Evolutionary conservation across 2,888 invertebrate genomes (phyloP).

Genomic region (Anthophora plumipes): DNA sequence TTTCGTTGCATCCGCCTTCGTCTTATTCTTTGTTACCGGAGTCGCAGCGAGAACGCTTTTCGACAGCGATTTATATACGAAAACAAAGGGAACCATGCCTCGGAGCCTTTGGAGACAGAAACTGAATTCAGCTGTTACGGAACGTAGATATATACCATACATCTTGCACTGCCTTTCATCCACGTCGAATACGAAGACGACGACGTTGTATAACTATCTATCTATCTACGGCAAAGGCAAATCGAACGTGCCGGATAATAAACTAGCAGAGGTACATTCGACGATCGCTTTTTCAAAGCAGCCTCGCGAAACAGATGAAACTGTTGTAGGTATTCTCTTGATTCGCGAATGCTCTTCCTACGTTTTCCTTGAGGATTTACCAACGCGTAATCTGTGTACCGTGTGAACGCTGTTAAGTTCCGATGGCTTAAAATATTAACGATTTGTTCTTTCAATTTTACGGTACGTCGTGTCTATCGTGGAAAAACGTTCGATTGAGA

Average conservation of each 20-base stretch:
- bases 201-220: conserved; percentile 1
- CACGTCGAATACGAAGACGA: background rate
- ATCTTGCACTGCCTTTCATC: conserved; percentile 24
- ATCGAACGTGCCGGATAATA: conserved; percentile 25
- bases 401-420: no score
- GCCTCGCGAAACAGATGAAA: background rate
- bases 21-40: conserved; percentile 44
- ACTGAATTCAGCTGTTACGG: conserved; percentile 26
- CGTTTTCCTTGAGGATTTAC: no score
- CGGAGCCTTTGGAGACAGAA: conserved; percentile 26
- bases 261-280: background rate
- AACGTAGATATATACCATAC: background rate
- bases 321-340: background rate
- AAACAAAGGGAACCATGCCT: conserved; percentile 47
- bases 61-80: conserved; percentile 38
- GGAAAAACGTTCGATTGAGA: background rate
- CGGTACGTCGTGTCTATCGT: background rate
- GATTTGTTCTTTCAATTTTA: conserved; percentile 8
- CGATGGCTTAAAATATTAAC: background rate
- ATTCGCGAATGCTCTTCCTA: no score
- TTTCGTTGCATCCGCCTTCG: conserved; percentile 15
- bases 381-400: background rate
- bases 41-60: conserved; percentile 30
- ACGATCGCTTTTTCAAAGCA: background rate
- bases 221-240: conserved; percentile 9